These are phyloP conservation scores for Drymodes brunneopygia DNA, from an alignment of 2,113 vertebrate species.

Conservation along the genomic window DNA sequence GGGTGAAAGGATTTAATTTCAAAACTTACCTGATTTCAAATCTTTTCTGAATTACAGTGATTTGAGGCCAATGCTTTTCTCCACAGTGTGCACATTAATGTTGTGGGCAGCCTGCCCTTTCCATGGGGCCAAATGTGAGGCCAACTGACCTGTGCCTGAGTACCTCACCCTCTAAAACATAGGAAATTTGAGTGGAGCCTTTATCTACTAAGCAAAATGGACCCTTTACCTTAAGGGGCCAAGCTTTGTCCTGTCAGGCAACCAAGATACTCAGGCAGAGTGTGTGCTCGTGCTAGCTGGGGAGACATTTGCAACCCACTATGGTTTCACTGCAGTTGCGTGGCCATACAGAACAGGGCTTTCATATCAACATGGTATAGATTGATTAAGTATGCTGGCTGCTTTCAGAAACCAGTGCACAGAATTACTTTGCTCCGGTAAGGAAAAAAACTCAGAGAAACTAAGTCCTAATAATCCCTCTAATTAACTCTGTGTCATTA, in stretches of 20 bases:
- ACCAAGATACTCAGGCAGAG: neutral
- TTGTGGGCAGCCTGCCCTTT: neutral
- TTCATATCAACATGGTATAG: neutral
- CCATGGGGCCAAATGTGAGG: neutral
- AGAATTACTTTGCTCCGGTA: neutral
- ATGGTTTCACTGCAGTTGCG: neutral
- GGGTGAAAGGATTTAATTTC: neutral
- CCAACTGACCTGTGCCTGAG: neutral
- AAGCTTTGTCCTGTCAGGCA: neutral
- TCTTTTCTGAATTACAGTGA: neutral
- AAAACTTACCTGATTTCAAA: neutral
- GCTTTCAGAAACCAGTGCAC: neutral
- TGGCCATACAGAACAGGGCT: neutral
- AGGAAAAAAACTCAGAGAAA: neutral
- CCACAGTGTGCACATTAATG: neutral
- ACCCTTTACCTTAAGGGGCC: neutral
- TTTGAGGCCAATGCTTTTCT: neutral
- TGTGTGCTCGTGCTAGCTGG: neutral
- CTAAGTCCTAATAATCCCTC: neutral
- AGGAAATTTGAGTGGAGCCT: neutral
- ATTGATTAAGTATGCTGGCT: neutral
- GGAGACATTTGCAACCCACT: neutral
- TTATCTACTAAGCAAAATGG: neutral
- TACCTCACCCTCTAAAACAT: neutral
- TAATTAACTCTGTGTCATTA: conserved; percentile 25